phyloP scores from a whole-genome alignment of 2,888 invertebrate species.

The Ormyrus rosae region DNA sequence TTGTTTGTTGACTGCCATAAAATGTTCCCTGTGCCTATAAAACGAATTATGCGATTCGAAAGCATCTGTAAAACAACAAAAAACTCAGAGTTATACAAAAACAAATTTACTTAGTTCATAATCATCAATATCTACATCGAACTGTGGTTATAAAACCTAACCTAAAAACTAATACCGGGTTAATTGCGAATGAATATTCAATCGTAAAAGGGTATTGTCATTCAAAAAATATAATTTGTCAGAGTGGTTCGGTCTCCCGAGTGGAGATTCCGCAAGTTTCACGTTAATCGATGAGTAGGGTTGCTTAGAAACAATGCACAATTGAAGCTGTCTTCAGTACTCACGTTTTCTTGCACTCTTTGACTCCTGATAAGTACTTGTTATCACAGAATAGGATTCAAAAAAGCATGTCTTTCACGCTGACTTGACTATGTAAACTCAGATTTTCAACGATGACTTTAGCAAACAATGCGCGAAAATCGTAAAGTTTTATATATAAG shows the following conservation, averaged over 20 bases:
- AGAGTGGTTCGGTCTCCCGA: neutral
- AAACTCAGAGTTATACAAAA: conserved; percentile 15
- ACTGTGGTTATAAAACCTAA: conserved; percentile 43
- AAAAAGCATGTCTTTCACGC: too few relatives aligned
- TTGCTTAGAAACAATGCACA: conserved; percentile 71
- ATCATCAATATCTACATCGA: neutral
- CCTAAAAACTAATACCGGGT: conserved; percentile 36
- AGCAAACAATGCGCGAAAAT: too few relatives aligned
- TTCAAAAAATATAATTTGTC: neutral
- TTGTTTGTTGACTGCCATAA: conserved; percentile 81
- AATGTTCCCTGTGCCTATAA: conserved; percentile 79
- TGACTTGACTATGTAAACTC: too few relatives aligned
- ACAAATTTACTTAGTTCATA: neutral
- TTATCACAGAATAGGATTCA: too few relatives aligned
- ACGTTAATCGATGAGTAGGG: conserved; percentile 66
- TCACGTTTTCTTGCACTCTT: conserved; percentile 76
- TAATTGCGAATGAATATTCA: neutral
- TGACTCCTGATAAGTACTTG: neutral
- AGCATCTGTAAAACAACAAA: conserved; percentile 78
- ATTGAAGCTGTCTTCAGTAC: conserved; percentile 62
- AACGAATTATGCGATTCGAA: conserved; percentile 79
- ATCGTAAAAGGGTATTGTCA: conserved; percentile 24
- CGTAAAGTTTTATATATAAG: too few relatives aligned
- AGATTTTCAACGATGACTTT: too few relatives aligned
- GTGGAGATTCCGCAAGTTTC: conserved; percentile 37